A percentile compares a stretch with the other conserved stretches of the same genome.
phyloP scores from a whole-genome alignment of 1,140 invertebrate genomes.

The Sitobion miscanthi region DNA sequence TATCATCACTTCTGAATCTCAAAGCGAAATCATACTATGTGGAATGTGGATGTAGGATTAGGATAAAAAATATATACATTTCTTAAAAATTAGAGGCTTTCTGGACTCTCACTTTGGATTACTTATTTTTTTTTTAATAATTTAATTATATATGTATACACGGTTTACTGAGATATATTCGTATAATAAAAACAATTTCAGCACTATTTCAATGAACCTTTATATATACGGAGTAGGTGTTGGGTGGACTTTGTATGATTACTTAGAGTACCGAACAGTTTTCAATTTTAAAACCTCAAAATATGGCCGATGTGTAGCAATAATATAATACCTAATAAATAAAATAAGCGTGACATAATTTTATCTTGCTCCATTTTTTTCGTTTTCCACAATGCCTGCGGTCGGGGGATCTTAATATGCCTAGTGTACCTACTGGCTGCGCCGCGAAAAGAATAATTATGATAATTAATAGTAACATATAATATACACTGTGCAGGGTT shows the following conservation, averaged over 20 bases:
- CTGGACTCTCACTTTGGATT: background rate
- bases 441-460: background rate
- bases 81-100: background rate
- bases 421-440: background rate
- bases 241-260: no score
- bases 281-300: background rate
- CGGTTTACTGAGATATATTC: background rate
- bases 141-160: background rate
- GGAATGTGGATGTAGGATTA: background rate
- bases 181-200: no score
- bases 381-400: background rate
- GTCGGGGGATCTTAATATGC: no score
- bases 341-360: background rate
- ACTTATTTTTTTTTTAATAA: background rate
- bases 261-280: background rate
- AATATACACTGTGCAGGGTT: background rate
- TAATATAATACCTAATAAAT: background rate
- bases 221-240: no score
- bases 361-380: background rate
- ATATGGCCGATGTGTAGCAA: background rate
- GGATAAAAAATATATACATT: background rate
- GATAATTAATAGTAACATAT: background rate
- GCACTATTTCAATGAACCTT: no score
- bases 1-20: no score
- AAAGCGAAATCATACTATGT: background rate